phyloP scores from a whole-genome alignment of 1,140 invertebrate genomes.

The Bombus confusus region DNA sequence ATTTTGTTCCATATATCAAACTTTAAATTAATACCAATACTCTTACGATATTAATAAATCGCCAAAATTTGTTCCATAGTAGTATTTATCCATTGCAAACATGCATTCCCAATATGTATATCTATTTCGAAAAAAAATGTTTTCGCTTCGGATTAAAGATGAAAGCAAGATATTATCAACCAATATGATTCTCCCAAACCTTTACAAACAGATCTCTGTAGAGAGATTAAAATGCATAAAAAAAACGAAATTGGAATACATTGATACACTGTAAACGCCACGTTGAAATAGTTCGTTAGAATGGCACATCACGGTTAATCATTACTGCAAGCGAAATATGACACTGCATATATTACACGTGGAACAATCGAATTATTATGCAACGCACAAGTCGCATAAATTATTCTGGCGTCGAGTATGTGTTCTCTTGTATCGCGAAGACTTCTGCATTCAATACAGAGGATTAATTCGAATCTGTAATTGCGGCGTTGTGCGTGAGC shows the following conservation, averaged over 20 bases:
- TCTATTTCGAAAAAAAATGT: not conserved
- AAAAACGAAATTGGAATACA: not conserved
- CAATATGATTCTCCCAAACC: not conserved
- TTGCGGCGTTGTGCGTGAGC: not conserved
- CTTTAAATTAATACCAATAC: not conserved
- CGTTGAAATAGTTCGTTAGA: not conserved
- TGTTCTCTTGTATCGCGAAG: slow-evolving; percentile 6
- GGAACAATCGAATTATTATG: slow-evolving; percentile 26
- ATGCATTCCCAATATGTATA: too few species aligned
- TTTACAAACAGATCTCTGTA: not conserved
- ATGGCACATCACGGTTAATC: not conserved
- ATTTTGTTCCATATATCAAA: not conserved
- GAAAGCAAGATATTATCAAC: not conserved
- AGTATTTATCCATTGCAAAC: too few species aligned
- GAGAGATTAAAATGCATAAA: not conserved
- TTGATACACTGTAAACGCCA: not conserved
- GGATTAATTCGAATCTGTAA: slow-evolving; percentile 42
- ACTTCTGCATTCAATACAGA: not conserved
- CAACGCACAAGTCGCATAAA: slow-evolving; percentile 10
- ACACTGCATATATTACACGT: not conserved
- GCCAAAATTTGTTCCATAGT: not conserved
- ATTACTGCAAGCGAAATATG: not conserved
- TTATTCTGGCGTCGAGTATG: slow-evolving; percentile 5
- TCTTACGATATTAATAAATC: too few species aligned
- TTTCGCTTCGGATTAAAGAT: not conserved